Base-by-base conservation (phyloP, 1,140 invertebrate genomes). In the Lethrus apterus region DNA sequence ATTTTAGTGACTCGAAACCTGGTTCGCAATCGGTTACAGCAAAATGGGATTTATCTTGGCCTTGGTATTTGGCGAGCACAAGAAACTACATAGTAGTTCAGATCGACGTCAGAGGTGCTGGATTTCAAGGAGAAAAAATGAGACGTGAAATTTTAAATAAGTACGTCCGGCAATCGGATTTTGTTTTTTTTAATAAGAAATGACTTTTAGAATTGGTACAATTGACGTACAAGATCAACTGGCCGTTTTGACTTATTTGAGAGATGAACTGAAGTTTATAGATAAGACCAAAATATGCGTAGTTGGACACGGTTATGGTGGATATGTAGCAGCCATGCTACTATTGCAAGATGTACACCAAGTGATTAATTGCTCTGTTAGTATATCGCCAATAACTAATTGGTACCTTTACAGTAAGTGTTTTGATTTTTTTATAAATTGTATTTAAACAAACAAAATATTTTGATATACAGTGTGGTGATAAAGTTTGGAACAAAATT, bases 171-270 rank as follows among this genome's bases (percentile, higher is more conserved):
- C 17, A 15, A 2, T 3, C 29, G 23, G 24, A 3, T 42, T 31
- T 7, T 26, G 23, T 26, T n/a, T 26, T n/a, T 26, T 7, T 26
- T 7, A 26, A 26, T 5, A 7, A 26, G 23, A 26, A 26, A 26
- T 26, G 23, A 26, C n/a, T 40, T 48, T 7, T 26, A 56, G 60
- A 42, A 64, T 80, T 23, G 71, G 78, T 15, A 71, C 75, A 2
- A 74, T 79, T 1, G 79, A 80, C 52, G 76, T 93, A 0, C 82
- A 92, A 62, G 92, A 97, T 70, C 86, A 93, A 67, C 75, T 95
- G 15, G 83, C 83, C 17, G 90, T 90, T 4, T 68, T 90, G 15
- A 79, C 77, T 69, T 81, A 86, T 59, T 68, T 88, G 9, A 71
- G 77, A 30, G 78, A 86, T 46, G 79, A 80, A 44, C 67, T 88